phyloP scores from a whole-genome alignment of 1,140 invertebrate species.

The Polypedilum pembai region DNA sequence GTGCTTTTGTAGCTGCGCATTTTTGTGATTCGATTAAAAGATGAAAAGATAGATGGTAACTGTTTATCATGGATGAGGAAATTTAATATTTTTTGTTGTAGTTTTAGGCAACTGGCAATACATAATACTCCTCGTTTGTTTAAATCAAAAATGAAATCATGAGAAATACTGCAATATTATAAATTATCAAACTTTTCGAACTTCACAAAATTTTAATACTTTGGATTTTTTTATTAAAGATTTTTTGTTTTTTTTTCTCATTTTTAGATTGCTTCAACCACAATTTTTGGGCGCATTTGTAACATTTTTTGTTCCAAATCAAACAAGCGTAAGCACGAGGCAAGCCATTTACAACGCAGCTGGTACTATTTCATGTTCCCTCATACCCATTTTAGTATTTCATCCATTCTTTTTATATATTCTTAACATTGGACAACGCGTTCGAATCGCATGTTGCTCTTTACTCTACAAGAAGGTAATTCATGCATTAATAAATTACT shows the following conservation, averaged over 20 bases:
- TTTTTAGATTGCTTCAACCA: conserved; percentile 5
- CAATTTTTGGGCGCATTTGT: conserved; percentile 8
- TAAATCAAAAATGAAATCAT: too few species aligned
- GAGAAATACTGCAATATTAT: too few species aligned
- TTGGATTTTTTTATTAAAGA: too few species aligned
- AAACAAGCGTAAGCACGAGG: neutral
- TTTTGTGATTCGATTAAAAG: too few species aligned
- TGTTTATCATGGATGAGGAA: too few species aligned
- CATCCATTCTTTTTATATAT: conserved; percentile 9
- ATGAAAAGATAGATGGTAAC: too few species aligned
- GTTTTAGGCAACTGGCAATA: too few species aligned
- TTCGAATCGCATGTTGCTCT: conserved; percentile 53
- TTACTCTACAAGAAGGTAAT: conserved; percentile 50
- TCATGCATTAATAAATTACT: conserved; percentile 6
- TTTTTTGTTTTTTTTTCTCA: neutral
- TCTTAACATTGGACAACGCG: conserved; percentile 34
- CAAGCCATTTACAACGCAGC: neutral
- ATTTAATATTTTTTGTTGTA: too few species aligned
- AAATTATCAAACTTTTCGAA: too few species aligned
- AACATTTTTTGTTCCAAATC: neutral
- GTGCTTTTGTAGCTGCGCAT: too few species aligned
- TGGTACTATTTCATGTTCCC: conserved; percentile 24
- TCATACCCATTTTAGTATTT: neutral
- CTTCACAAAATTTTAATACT: too few species aligned
- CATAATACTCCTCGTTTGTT: too few species aligned